Conservation (phyloP, 2,797 vertebrate genomes). For the Psittacula echo region DNA sequence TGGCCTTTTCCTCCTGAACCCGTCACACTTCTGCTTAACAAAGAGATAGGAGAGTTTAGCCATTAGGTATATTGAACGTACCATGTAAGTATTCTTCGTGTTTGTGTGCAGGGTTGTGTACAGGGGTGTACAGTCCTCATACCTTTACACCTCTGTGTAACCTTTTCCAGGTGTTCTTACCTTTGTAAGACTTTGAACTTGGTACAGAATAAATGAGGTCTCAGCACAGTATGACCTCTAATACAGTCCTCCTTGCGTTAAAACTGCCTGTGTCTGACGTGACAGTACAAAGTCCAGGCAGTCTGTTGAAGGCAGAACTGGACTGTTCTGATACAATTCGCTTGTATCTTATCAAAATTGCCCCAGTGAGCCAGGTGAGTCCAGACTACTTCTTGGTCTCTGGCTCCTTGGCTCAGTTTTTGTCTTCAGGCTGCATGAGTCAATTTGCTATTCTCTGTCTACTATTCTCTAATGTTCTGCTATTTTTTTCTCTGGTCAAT, state of each 20-base stretch:
- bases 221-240: background rate
- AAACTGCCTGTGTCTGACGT: background rate
- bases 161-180: background rate
- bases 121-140: background rate
- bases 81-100: background rate
- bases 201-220: background rate
- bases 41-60: background rate
- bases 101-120: background rate
- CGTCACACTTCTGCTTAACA: background rate
- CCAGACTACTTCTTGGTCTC: background rate
- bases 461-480: background rate
- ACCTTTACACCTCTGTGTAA: background rate
- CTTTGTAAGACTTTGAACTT: background rate
- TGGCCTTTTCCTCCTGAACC: background rate
- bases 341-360: slow-evolving; percentile 43
- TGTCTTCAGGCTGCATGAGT: background rate
- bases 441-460: background rate
- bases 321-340: background rate
- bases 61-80: background rate
- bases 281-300: slow-evolving; percentile 14
- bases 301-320: background rate
- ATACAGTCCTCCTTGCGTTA: background rate
- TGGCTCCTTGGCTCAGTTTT: background rate
- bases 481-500: background rate
- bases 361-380: background rate